A percentile compares a stretch with the other conserved stretches of the same genome.
These are phyloP conservation scores for Osmerus mordax DNA, from an alignment of 2,113 vertebrate species.

Conservation along the genomic window DNA sequence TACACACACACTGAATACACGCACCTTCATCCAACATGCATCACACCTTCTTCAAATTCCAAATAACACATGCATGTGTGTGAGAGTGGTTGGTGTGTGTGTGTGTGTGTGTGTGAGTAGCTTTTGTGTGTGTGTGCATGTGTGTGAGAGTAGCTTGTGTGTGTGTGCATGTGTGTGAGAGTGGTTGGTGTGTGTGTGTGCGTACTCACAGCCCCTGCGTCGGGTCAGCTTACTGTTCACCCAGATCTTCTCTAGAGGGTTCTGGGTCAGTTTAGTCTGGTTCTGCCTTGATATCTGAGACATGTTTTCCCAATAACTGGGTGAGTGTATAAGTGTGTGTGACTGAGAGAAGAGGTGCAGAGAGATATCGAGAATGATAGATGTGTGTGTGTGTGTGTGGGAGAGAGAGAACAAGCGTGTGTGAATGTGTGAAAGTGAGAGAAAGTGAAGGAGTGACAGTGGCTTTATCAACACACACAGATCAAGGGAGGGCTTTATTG, in stretches of 20 bases:
- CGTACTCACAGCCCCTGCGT: constrained; percentile 74
- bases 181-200: neutral
- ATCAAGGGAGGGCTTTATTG: too few species aligned
- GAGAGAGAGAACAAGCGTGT: too few species aligned
- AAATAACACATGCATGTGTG: too few species aligned
- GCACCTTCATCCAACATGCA: neutral
- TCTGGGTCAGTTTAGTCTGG: constrained; percentile 73
- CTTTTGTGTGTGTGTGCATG: neutral
- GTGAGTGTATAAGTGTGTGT: too few species aligned
- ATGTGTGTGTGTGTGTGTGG: too few species aligned
- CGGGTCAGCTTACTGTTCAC: constrained; percentile 58
- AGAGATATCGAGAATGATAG: too few species aligned
- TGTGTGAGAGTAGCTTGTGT: neutral
- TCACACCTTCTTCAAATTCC: neutral
- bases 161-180: neutral
- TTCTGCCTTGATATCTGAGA: constrained; percentile 35
- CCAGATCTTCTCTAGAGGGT: constrained; percentile 78
- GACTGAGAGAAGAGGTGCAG: too few species aligned
- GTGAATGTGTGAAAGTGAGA: too few species aligned
- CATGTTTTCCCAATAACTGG: constrained; percentile 46
- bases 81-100: neutral
- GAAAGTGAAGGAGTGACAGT: too few species aligned
- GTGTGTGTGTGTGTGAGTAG: neutral
- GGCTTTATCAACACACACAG: too few species aligned
- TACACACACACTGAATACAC: neutral